phyloP scores from a whole-genome alignment of 2,113 vertebrate species.

The Erinaceus europaeus region DNA sequence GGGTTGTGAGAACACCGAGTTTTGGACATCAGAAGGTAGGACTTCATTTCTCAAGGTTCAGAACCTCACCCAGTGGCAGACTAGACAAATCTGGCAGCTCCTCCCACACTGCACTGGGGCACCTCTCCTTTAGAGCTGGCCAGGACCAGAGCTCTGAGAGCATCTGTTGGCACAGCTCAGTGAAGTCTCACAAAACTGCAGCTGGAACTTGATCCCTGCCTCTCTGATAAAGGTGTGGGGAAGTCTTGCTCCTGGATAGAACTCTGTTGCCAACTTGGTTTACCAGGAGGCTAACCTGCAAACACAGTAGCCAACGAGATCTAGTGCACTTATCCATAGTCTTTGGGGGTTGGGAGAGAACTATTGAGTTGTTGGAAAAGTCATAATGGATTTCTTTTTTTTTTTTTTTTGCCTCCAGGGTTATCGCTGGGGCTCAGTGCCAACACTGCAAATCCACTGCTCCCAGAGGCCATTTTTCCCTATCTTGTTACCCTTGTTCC shows the following conservation, averaged over 20 bases:
- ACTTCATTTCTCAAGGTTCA: background rate
- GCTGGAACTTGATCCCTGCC: background rate
- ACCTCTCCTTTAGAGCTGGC: background rate
- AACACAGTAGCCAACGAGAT: background rate
- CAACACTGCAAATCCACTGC: no score
- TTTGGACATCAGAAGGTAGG: background rate
- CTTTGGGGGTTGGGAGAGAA: no score
- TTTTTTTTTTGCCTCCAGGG: no score
- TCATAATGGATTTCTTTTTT: no score
- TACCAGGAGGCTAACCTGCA: background rate
- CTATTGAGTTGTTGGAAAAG: no score
- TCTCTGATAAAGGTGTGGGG: background rate
- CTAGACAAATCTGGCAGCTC: accelerated
- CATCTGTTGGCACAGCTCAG: accelerated
- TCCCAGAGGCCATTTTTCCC: no score
- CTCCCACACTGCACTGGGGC: background rate
- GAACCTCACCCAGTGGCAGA: background rate
- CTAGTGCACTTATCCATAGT: no score
- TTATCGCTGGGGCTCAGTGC: no score
- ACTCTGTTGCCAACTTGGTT: no score
- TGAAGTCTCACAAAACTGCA: background rate
- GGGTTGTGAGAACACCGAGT: background rate
- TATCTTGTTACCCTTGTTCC: no score
- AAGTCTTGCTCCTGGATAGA: background rate
- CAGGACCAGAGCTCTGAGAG: background rate